Base-by-base conservation (phyloP, 2,113 vertebrate genomes). In the Toxotes jaculatrix region DNA sequence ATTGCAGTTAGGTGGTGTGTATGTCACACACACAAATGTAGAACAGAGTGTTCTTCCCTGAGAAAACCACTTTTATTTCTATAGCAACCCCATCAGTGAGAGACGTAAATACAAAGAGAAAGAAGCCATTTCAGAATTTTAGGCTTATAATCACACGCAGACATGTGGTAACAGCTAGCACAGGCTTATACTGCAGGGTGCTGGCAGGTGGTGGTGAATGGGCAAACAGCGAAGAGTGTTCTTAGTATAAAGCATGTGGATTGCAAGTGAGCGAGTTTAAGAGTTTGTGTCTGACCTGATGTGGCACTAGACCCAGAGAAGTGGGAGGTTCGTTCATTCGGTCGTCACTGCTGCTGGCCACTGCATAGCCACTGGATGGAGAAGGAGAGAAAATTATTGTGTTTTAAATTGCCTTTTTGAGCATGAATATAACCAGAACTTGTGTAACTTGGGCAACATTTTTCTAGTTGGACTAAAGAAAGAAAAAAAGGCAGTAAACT, bases 271-370 rank as follows among this genome's bases (percentile, higher is more conserved):
- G 31, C 27, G 6, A 3, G 2, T 23, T 5, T n/a, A 9, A 21
- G 38, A n/a, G 3, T 21, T 21, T 53, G 76, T 31, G 7, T 34
- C 95, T 96, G 60, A 99, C 98, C 98, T 99, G 98, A 93, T 99
- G 98, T 53, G 98, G 98, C 62, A 99, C 98, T 1, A 99, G 96
- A 17, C 98, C 98, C 36, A 99, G 95, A 4, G 98, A 98, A 13
- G 98, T 99, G 17, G 98, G 98, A 6, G 98, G 98, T 78, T 99
- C 98, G 27, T 98, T 99, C 97, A 99, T 99, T 85, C 98, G 95
- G 88, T 99, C 98, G 11, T 99, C 98, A 74, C 98, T 99, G 94
- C 98, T 98, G 92, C 98, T 99, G 85, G 98, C 98, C 69, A 99
- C 94, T 55, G 98, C 97, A 3, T 99, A 99, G 82, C 98, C 98